Conservation (phyloP, 1,140 invertebrate genomes). For the Aleiodes sp. region DNA sequence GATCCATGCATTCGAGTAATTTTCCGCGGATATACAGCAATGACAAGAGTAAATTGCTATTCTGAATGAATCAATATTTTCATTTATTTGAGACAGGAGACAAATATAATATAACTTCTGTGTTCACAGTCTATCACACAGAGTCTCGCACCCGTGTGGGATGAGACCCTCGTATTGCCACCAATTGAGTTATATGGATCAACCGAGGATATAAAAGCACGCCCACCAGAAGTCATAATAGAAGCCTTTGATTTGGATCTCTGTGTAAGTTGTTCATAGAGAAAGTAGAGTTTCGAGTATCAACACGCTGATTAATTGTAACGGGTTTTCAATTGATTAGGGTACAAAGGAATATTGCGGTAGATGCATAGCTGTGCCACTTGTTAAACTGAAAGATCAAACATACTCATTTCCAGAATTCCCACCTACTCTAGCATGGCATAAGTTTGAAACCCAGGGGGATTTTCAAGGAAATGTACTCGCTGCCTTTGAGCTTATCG, state of each 20-base stretch:
- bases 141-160: slow-evolving; percentile 70
- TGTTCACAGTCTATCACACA: slow-evolving; percentile 53
- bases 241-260: slow-evolving; percentile 60
- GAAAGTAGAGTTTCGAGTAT: neutral
- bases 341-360: slow-evolving; percentile 67
- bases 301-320: neutral
- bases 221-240: slow-evolving; percentile 63
- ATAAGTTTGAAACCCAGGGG: slow-evolving; percentile 60
- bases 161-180: slow-evolving; percentile 68
- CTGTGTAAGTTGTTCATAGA: slow-evolving; percentile 47
- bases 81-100: too few species aligned
- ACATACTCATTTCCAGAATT: slow-evolving; percentile 61
- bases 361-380: slow-evolving; percentile 62
- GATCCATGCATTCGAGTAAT: slow-evolving; percentile 66
- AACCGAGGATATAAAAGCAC: slow-evolving; percentile 58
- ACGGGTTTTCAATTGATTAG: slow-evolving; percentile 47
- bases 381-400: slow-evolving; percentile 64
- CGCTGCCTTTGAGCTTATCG: slow-evolving; percentile 69
- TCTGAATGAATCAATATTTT: too few species aligned
- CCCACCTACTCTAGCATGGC: slow-evolving; percentile 69
- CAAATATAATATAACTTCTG: slow-evolving; percentile 2
- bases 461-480: slow-evolving; percentile 66
- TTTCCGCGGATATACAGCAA: slow-evolving; percentile 57
- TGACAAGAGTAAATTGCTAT: slow-evolving; percentile 49
- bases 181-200: slow-evolving; percentile 64